Evolutionary conservation across 2,113 vertebrate genomes (phyloP).

Genomic region (Serinus canaria): DNA sequence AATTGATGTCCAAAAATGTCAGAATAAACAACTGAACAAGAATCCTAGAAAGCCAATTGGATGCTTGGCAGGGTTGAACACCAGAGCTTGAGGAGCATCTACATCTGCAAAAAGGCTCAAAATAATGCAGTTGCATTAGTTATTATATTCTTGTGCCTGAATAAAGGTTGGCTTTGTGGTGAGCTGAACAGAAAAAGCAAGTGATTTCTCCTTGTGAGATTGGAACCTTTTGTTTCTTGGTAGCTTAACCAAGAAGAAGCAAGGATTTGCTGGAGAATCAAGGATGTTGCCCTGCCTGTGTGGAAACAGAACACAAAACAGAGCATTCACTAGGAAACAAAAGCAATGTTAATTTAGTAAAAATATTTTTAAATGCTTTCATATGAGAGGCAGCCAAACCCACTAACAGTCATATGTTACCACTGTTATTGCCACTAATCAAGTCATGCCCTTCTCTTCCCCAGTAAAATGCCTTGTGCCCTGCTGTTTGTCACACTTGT

Average conservation of each 20-base stretch:
- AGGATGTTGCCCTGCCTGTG: background rate
- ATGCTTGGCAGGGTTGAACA: background rate
- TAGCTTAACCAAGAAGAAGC: background rate
- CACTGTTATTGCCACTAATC: background rate
- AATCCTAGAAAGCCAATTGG: background rate
- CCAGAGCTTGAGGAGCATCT: accelerated
- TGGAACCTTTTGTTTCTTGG: background rate
- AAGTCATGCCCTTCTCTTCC: background rate
- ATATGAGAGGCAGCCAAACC: background rate
- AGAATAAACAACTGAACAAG: background rate
- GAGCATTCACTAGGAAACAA: background rate
- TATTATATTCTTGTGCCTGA: too few relatives aligned
- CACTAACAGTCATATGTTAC: background rate
- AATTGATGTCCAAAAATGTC: conserved; percentile 15
- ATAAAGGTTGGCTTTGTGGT: background rate
- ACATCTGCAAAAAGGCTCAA: background rate
- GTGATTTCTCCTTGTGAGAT: background rate
- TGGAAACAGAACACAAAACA: background rate
- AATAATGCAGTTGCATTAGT: background rate
- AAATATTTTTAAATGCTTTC: background rate
- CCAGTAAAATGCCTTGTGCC: background rate
- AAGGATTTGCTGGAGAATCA: background rate
- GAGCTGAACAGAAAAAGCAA: background rate
- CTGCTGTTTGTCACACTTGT: conserved; percentile 14
- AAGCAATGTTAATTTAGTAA: background rate